A percentile compares a stretch with the other conserved stretches of the same genome.
Conservation (phyloP, 1,140 invertebrate genomes). For the Drosophila serrata region DNA sequence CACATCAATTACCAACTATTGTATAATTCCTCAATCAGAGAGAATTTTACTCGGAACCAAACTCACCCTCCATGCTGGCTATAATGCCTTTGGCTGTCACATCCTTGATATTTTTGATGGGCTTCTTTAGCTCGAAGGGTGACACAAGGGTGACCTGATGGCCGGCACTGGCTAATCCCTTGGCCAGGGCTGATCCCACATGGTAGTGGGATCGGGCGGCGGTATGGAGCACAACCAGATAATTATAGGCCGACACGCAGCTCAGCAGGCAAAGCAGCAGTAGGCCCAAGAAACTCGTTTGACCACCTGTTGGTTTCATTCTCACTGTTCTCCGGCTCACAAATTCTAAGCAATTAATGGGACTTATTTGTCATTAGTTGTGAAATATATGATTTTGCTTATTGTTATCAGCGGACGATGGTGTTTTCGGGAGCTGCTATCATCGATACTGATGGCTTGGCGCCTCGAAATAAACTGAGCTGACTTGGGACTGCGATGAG, state of each 20-base stretch:
- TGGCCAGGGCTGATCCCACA: constrained; percentile 86
- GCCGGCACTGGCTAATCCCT: constrained; percentile 86
- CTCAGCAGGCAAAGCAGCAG: constrained; percentile 57
- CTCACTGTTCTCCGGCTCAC: constrained; percentile 4
- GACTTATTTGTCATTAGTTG: constrained; percentile 8
- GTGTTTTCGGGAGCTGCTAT: not conserved
- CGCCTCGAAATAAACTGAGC: constrained; percentile 38
- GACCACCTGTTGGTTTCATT: constrained; percentile 23
- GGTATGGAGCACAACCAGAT: constrained; percentile 85
- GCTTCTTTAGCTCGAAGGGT: constrained; percentile 85
- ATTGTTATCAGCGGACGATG: not conserved
- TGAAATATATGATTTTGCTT: constrained; percentile 5
- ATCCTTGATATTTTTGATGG: constrained; percentile 86
- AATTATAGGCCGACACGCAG: constrained; percentile 67
- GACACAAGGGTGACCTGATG: constrained; percentile 88
- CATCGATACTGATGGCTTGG: constrained; percentile 9
- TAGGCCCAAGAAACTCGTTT: constrained; percentile 53
- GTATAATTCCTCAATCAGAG: not conserved
- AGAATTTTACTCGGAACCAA: not conserved
- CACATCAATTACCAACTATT: not conserved
- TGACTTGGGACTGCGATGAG: constrained; percentile 5
- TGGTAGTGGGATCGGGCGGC: constrained; percentile 87
- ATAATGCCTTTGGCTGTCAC: constrained; percentile 60
- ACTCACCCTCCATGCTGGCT: constrained; percentile 57
- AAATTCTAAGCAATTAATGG: constrained; percentile 13